Conservation (phyloP, 2,888 invertebrate species). For the Ormia ochracea region DNA sequence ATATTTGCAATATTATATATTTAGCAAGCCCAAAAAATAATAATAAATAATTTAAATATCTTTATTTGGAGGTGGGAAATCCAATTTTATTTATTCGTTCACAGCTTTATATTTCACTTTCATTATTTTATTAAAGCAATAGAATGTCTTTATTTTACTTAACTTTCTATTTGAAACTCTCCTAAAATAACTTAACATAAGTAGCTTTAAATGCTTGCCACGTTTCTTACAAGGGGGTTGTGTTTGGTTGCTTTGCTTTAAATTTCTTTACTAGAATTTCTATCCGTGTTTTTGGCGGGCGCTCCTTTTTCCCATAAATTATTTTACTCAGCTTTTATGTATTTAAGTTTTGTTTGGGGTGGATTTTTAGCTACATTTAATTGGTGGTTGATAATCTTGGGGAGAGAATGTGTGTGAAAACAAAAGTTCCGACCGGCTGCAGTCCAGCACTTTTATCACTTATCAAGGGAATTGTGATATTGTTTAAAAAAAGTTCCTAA, state of each 20-base stretch:
- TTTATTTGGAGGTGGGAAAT: not conserved
- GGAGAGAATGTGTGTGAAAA: no score
- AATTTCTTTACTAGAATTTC: conserved; percentile 1
- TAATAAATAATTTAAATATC: not conserved
- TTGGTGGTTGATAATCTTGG: not conserved
- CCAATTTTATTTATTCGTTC: no score
- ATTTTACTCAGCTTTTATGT: conserved; percentile 14
- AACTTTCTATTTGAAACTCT: not conserved
- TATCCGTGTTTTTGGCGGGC: not conserved
- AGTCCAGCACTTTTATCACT: not conserved
- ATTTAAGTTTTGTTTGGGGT: conserved; percentile 34
- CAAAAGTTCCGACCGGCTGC: not conserved
- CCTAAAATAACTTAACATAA: not conserved
- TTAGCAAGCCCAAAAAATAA: not conserved
- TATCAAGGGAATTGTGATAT: no score
- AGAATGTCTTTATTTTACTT: not conserved
- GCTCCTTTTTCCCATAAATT: conserved; percentile 40
- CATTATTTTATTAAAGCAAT: not conserved
- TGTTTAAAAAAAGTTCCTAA: no score
- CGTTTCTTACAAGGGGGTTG: conserved; percentile 14
- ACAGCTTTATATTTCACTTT: not conserved
- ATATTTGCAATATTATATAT: not conserved
- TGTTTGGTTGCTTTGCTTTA: conserved; percentile 6
- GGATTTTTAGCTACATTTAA: not conserved
- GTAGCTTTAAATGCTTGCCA: not conserved